Evolutionary conservation across 2,113 vertebrate species (phyloP).

Genomic region (Sylvietta virens): DNA sequence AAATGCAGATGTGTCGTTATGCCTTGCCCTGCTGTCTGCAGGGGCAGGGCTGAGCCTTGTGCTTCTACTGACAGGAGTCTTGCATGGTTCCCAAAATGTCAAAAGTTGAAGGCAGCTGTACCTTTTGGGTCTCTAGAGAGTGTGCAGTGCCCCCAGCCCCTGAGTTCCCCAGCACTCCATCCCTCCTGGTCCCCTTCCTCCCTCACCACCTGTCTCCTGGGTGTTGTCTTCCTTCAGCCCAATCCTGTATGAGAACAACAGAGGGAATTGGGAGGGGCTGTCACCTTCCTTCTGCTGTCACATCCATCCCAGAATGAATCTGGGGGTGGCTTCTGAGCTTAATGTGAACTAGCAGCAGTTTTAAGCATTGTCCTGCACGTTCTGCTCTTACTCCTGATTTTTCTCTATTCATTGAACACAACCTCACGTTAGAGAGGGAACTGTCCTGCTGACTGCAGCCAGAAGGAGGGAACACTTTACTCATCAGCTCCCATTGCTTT

Average conservation of each 20-base stretch:
- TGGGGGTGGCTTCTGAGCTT: not conserved
- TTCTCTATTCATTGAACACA: not conserved
- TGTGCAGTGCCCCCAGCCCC: not conserved
- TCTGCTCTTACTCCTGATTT: not conserved
- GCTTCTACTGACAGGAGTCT: not conserved
- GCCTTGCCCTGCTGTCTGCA: not conserved
- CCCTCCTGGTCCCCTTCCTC: not conserved
- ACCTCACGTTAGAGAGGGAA: not conserved
- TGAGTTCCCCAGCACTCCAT: not conserved
- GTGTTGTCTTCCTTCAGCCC: not conserved
- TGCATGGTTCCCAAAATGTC: not conserved
- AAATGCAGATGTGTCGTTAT: not conserved
- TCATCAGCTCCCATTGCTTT: not conserved
- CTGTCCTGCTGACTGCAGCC: not conserved
- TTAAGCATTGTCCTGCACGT: fast-evolving
- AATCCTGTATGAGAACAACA: not conserved
- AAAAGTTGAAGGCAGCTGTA: not conserved
- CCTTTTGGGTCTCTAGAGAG: not conserved
- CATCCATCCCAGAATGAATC: not conserved
- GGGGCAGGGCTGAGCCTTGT: not conserved
- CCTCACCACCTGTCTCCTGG: not conserved
- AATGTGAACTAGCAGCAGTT: not conserved
- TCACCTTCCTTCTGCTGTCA: not conserved
- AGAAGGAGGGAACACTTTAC: not conserved
- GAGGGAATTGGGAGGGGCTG: not conserved